These are phyloP conservation scores for Phoxinus phoxinus DNA, from an alignment of 2,113 vertebrate genomes.

Conservation along the genomic window DNA sequence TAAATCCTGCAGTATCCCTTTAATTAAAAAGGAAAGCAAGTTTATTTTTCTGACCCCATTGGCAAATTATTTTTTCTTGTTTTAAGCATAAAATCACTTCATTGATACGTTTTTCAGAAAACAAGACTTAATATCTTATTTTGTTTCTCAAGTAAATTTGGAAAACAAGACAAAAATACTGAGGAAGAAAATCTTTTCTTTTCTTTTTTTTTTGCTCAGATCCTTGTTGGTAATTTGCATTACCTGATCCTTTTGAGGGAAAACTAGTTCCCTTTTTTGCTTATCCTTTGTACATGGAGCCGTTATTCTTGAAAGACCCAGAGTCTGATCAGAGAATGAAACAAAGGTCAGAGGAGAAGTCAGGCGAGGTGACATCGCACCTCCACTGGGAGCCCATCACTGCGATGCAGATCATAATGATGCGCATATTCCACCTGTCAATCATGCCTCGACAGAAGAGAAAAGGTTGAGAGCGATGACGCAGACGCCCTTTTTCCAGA, in stretches of 20 bases:
- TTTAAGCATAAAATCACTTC: no score
- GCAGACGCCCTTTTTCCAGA: not conserved
- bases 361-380: not conserved
- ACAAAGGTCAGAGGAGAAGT: constrained; percentile 11
- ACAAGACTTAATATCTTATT: no score
- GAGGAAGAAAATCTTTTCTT: no score
- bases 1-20: no score
- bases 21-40: no score
- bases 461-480: constrained; percentile 5
- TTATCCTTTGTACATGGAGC: constrained; percentile 8
- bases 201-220: not conserved
- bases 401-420: constrained; percentile 20
- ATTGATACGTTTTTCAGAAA: no score
- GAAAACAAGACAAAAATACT: no score
- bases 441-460: constrained; percentile 7
- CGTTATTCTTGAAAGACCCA: not conserved
- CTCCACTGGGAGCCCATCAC: not conserved
- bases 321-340: constrained; percentile 17
- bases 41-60: no score
- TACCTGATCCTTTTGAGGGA: not conserved
- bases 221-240: not conserved
- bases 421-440: constrained; percentile 35
- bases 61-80: no score
- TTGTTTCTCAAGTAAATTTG: no score
- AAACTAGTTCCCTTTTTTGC: not conserved